These are phyloP conservation scores for Patagioenas fasciata DNA, from an alignment of 2,113 vertebrate species.

Conservation along the genomic window DNA sequence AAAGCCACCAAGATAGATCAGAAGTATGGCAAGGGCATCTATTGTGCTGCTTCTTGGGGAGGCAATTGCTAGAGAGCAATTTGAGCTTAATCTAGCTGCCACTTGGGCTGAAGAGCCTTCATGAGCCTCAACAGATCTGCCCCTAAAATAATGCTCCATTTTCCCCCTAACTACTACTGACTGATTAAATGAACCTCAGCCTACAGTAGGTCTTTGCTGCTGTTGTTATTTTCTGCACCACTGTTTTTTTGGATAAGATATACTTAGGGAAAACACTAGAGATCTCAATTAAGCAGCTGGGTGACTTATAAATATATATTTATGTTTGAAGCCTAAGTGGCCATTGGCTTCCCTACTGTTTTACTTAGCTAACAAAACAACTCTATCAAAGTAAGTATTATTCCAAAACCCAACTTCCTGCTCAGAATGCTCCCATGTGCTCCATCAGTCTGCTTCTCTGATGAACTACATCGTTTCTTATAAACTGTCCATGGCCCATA, in stretches of 20 bases:
- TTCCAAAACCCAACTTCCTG: conserved; percentile 92
- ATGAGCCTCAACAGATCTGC: neutral
- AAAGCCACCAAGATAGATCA: neutral
- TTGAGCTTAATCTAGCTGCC: neutral
- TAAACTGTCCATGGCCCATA: conserved; percentile 96
- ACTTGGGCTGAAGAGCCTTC: neutral
- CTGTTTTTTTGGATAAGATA: conserved; percentile 66
- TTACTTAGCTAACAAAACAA: conserved; percentile 90
- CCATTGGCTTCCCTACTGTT: conserved; percentile 89
- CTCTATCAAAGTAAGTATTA: conserved; percentile 91
- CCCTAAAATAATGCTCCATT: conserved; percentile 47
- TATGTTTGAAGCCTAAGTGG: conserved; percentile 88
- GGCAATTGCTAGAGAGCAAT: neutral
- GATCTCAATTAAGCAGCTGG: conserved; percentile 83
- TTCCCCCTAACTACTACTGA: conserved; percentile 25
- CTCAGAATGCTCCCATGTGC: conserved; percentile 85
- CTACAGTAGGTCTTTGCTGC: conserved; percentile 38
- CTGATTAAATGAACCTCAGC: conserved; percentile 67
- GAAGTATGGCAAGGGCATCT: neutral
- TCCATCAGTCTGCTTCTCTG: conserved; percentile 86
- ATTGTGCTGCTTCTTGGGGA: neutral
- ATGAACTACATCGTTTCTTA: conserved; percentile 93
- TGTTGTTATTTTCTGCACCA: conserved; percentile 64
- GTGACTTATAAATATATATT: conserved; percentile 87
- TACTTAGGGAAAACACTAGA: conserved; percentile 72